Base-by-base conservation (phyloP, 2,113 vertebrate species). In the Psammodynastes pulverulentus region DNA sequence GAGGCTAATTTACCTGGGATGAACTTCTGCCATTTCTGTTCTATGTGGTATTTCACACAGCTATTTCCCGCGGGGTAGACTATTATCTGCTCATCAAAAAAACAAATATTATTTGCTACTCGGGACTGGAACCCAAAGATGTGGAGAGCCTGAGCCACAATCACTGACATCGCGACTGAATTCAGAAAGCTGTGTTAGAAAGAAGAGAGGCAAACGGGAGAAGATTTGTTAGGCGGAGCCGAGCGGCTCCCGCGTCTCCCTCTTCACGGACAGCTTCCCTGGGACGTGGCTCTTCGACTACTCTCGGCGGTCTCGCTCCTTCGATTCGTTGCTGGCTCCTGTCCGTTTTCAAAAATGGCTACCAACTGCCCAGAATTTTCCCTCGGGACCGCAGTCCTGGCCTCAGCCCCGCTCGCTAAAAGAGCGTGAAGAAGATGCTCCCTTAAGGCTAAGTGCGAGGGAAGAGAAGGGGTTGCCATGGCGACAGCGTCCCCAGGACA, bases 61-160 rank as follows among this genome's bases (percentile, higher is more conserved):
- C 97, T 97, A 95, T 98, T 98, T 39, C 99, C 99, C 85, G 97
- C 96, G 49, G 99, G 98, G 92, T 98, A 98, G 4, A 99, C 96
- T 39, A 99, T 94, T 1, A 98, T 98, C 52, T 98, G 97, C 8
- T 99, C 99, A 89, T 99, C 98, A 84, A 97, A 93, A 96, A 98
- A 99, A 92, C 97, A 97, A 91, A 99, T 43, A 26, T 98, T 98
- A 94, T 98, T 98, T 0, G 89, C 94, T 7, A 99, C 99, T 39
- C 95, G 95, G 17, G 97, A 86, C 52, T 98, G 97, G 51, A 99
- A 93, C 5, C 99, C 99, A 92, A 98, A 98, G 45, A 98, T 96
- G 92, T 98, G 98, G 89, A 97, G 97, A 0, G 97, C 72, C 95
- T 98, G 97, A 13, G 97, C 97, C 13, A 95, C 96, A 17, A 97